Conservation (phyloP, 2,797 vertebrate genomes). For the Aulostomus chinensis region DNA sequence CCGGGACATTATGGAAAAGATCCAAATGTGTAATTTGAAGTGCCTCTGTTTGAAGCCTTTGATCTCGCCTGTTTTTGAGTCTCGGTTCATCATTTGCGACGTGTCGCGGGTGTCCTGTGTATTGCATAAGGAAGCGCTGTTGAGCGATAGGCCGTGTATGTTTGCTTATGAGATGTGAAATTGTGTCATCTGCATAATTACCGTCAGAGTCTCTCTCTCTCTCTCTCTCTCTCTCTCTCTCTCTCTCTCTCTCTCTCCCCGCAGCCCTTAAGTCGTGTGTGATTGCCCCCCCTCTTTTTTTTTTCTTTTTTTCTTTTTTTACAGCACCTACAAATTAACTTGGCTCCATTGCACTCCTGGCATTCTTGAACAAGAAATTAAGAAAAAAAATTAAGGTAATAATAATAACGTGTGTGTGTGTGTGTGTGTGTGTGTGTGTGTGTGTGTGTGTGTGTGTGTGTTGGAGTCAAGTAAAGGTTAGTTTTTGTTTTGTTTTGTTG, state of each 20-base stretch:
- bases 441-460: slow-evolving; percentile 11
- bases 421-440: not conserved
- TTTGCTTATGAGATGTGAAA: slow-evolving; percentile 73
- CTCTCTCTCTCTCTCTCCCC: slow-evolving; percentile 46
- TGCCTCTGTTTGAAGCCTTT: slow-evolving; percentile 85
- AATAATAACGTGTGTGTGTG: not conserved
- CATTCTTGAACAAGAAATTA: slow-evolving; percentile 12
- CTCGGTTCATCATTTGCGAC: slow-evolving; percentile 74
- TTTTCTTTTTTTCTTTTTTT: slow-evolving; percentile 38
- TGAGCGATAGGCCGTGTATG: slow-evolving; percentile 72
- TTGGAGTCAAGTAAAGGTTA: slow-evolving; percentile 54
- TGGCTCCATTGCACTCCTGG: slow-evolving; percentile 26
- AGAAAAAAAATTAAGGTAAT: not conserved
- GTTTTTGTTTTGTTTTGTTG: no score
- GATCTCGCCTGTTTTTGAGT: slow-evolving; percentile 80
- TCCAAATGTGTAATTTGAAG: slow-evolving; percentile 87
- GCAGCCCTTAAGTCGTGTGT: slow-evolving; percentile 68
- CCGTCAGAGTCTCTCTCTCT: slow-evolving; percentile 66
- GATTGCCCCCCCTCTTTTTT: slow-evolving; percentile 59
- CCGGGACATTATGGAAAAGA: slow-evolving; percentile 81
- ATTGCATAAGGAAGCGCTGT: slow-evolving; percentile 68
- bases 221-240: slow-evolving; percentile 38
- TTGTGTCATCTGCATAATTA: slow-evolving; percentile 82
- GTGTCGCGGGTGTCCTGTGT: slow-evolving; percentile 70
- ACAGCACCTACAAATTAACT: slow-evolving; percentile 55